A percentile compares a stretch with the other conserved stretches of the same genome.
phyloP scores from a whole-genome alignment of 2,113 vertebrate species.

The Paramisgurnus dabryanus region DNA sequence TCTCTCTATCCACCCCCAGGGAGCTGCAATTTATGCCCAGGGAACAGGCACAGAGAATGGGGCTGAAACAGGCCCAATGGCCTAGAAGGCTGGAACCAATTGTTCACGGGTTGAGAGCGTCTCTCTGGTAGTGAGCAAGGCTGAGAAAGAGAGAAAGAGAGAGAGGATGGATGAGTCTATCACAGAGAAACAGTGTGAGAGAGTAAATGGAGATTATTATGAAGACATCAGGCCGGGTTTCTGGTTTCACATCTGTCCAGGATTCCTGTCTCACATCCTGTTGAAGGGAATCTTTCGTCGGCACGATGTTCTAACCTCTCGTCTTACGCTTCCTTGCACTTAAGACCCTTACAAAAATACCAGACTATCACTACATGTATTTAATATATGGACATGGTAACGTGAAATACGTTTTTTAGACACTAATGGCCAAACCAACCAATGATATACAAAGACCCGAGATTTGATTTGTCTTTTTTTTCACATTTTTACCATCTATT shows the following conservation, averaged over 20 bases:
- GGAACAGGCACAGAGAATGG: conserved; percentile 61
- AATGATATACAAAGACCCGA: too few relatives aligned
- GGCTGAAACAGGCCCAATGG: conserved; percentile 41
- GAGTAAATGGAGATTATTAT: conserved; percentile 59
- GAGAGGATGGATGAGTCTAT: conserved; percentile 43
- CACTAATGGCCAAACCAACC: too few relatives aligned
- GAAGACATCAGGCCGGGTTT: conserved; percentile 70
- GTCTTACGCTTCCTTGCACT: neutral
- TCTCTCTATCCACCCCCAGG: conserved; percentile 58
- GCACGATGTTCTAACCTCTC: conserved; percentile 29
- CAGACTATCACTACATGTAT: neutral
- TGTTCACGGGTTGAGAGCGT: conserved; percentile 67
- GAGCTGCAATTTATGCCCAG: conserved; percentile 70
- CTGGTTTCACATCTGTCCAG: conserved; percentile 64
- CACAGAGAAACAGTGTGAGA: conserved; percentile 16
- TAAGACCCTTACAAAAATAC: neutral
- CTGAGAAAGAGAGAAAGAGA: conserved; percentile 40
- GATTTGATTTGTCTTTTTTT: too few relatives aligned
- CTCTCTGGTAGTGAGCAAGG: conserved; percentile 58
- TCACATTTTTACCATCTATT: too few relatives aligned
- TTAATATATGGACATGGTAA: neutral
- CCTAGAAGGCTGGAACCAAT: conserved; percentile 66
- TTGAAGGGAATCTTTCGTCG: conserved; percentile 48
- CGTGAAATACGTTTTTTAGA: neutral
- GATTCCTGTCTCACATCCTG: conserved; percentile 56